A percentile compares a stretch with the other conserved stretches of the same genome.
These are phyloP conservation scores for Ceratothoa steindachneri DNA, from an alignment of 2,888 invertebrate genomes.

Conservation along the genomic window DNA sequence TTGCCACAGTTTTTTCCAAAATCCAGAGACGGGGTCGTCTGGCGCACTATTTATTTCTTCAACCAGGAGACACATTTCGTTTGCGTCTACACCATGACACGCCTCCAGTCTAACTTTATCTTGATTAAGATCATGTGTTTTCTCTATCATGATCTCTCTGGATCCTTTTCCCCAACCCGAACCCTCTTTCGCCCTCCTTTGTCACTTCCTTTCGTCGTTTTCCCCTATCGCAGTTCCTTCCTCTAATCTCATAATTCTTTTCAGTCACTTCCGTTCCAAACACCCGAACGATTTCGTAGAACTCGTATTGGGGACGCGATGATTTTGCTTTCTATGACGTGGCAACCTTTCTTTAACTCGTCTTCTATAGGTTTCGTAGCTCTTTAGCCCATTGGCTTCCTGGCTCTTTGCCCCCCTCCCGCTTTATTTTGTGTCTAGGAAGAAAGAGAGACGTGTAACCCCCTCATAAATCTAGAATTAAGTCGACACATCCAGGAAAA, in stretches of 20 bases:
- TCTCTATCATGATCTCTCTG: not conserved
- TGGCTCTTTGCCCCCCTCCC: no score
- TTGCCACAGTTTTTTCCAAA: no score
- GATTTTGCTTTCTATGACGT: no score
- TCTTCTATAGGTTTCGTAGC: no score
- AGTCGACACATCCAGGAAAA: no score
- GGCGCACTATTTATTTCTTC: not conserved
- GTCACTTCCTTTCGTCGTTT: not conserved
- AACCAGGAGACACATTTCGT: not conserved
- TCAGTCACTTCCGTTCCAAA: not conserved
- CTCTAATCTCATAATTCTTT: constrained; percentile 8
- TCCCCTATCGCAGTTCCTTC: not conserved
- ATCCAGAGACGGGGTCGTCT: no score
- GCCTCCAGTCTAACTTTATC: constrained; percentile 1
- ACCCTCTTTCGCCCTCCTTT: not conserved
- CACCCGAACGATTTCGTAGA: not conserved
- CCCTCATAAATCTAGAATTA: no score
- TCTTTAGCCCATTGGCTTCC: no score
- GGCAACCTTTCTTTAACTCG: no score
- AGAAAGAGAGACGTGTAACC: no score
- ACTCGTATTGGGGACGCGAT: no score
- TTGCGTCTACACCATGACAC: not conserved
- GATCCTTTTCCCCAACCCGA: not conserved
- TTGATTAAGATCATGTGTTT: constrained; percentile 10
- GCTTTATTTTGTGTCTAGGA: no score